A percentile compares a stretch with the other conserved stretches of the same genome.
Evolutionary conservation across 2,797 vertebrate genomes (phyloP).

Genomic region (Artibeus lituratus): DNA sequence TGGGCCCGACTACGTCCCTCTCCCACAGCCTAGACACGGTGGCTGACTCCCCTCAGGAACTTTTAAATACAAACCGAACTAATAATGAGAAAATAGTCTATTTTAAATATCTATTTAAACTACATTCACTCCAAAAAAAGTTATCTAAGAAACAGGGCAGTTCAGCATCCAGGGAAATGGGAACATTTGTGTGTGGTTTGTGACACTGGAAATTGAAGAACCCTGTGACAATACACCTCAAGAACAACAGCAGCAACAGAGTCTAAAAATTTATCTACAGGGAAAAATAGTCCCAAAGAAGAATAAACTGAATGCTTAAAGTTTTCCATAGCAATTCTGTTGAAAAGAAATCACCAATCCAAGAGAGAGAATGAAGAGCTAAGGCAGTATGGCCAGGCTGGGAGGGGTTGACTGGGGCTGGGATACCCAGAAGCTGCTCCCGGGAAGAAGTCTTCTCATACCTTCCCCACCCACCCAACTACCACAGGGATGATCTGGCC

Average conservation of each 20-base stretch:
- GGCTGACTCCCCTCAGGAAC: not conserved
- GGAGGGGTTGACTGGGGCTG: not conserved
- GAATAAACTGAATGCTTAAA: not conserved
- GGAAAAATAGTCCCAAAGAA: not conserved
- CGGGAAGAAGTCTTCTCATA: not conserved
- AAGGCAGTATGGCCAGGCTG: not conserved
- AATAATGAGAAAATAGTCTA: not conserved
- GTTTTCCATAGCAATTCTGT: not conserved
- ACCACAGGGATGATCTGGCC: not conserved
- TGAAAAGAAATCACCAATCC: not conserved
- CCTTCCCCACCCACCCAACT: not conserved
- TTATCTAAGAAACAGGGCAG: not conserved
- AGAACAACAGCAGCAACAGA: not conserved
- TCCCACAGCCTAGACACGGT: not conserved
- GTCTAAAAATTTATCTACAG: not conserved
- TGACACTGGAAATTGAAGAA: not conserved
- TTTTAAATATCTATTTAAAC: not conserved
- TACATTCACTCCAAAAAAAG: not conserved
- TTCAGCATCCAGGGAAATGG: not conserved
- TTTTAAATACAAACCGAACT: not conserved
- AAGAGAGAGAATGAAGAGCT: not conserved
- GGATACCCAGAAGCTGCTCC: not conserved
- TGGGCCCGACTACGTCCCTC: not conserved
- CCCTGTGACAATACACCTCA: not conserved
- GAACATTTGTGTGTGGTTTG: fast-evolving